phyloP scores from a whole-genome alignment of 2,113 vertebrate genomes.

The Chinchilla lanigera region DNA sequence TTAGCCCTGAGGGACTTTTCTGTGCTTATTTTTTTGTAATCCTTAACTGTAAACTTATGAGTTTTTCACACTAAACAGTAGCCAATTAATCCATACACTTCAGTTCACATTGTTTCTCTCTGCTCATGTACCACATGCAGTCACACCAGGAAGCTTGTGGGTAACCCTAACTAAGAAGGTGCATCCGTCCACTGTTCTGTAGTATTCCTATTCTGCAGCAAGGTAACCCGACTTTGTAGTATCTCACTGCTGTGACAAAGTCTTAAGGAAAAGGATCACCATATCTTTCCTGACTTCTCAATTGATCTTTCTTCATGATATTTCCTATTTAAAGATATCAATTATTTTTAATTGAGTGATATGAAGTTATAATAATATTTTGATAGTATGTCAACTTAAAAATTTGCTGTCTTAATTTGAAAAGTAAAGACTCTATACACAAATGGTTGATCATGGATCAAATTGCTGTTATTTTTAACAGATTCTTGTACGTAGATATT shows the following conservation, averaged over 20 bases:
- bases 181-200: fast-evolving
- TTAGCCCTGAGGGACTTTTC: background rate
- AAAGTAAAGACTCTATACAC: background rate
- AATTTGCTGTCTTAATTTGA: background rate
- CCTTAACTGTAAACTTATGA: background rate
- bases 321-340: background rate
- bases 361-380: background rate
- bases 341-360: background rate
- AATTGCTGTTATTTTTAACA: background rate
- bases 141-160: background rate
- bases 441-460: background rate
- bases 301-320: background rate
- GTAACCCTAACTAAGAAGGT: background rate
- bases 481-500: background rate
- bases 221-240: too few relatives aligned
- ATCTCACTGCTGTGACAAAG: background rate
- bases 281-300: background rate
- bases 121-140: background rate
- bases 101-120: background rate
- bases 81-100: background rate
- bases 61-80: background rate
- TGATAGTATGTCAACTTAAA: background rate
- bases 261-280: background rate
- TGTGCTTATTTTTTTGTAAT: background rate
- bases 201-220: background rate